Conservation (phyloP, 2,797 vertebrate genomes). For the Siniperca obscura region DNA sequence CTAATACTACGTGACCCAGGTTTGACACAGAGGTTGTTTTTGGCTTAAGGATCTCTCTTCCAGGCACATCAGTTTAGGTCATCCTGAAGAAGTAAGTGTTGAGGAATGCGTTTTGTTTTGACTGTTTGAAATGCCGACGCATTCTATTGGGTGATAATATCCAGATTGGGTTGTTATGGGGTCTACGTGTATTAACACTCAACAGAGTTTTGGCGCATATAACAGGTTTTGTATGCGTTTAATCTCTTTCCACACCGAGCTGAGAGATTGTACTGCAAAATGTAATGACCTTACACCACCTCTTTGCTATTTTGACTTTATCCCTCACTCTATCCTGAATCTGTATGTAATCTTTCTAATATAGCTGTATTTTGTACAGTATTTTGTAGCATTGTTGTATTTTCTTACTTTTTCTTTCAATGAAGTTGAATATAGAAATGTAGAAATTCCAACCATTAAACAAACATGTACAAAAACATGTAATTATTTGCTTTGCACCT, state of each 20-base stretch:
- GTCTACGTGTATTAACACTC: constrained; percentile 39
- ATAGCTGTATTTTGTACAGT: neutral
- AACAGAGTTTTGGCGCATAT: constrained; percentile 50
- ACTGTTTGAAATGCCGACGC: constrained; percentile 50
- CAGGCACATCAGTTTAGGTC: constrained; percentile 65
- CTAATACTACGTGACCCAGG: constrained; percentile 25
- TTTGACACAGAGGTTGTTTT: constrained; percentile 59
- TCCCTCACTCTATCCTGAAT: neutral
- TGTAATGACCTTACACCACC: constrained; percentile 9
- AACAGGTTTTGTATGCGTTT: neutral
- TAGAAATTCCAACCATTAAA: neutral
- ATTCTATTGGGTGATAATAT: constrained; percentile 56
- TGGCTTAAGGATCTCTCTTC: constrained; percentile 37
- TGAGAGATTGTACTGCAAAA: neutral
- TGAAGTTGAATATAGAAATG: neutral
- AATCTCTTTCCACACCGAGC: constrained; percentile 19
- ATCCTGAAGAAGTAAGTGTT: constrained; percentile 69
- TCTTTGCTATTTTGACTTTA: neutral
- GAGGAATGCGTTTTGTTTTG: constrained; percentile 72
- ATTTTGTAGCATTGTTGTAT: neutral
- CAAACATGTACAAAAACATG: neutral
- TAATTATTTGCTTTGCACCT: neutral
- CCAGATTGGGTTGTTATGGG: constrained; percentile 56
- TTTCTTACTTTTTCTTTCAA: neutral
- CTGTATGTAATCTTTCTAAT: neutral